phyloP scores from a whole-genome alignment of 2,113 vertebrate species.

The Ptilonorhynchus violaceus region DNA sequence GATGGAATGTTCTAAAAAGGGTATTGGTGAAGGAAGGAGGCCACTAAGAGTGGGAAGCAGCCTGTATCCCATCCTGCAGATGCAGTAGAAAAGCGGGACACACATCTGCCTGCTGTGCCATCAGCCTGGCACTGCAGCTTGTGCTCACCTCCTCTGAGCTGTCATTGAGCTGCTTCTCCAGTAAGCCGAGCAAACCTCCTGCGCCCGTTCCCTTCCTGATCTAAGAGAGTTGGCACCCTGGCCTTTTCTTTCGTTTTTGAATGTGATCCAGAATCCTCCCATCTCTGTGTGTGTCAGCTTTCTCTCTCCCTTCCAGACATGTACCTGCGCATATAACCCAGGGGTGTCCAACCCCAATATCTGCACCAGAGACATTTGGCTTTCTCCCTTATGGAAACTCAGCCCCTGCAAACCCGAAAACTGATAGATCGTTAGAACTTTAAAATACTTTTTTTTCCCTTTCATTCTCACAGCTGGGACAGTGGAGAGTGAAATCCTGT shows the following conservation, averaged over 20 bases:
- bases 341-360: background rate
- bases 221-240: background rate
- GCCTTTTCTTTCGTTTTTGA: background rate
- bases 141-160: background rate
- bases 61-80: background rate
- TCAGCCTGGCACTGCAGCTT: background rate
- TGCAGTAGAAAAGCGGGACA: background rate
- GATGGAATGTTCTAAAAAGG: background rate
- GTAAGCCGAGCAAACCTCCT: background rate
- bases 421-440: background rate
- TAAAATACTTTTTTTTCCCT: background rate
- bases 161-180: background rate
- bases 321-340: background rate
- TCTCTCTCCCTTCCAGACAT: background rate
- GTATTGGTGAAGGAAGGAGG: background rate
- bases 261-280: background rate
- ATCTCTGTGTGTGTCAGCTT: background rate
- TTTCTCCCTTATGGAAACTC: background rate
- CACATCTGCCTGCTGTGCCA: background rate
- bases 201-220: background rate
- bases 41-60: background rate
- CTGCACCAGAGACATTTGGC: background rate
- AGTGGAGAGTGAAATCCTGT: slow-evolving; percentile 83
- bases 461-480: slow-evolving; percentile 75
- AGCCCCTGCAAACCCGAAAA: background rate